phyloP scores from a whole-genome alignment of 1,140 invertebrate species.

The Zaprionus camerounensis region DNA sequence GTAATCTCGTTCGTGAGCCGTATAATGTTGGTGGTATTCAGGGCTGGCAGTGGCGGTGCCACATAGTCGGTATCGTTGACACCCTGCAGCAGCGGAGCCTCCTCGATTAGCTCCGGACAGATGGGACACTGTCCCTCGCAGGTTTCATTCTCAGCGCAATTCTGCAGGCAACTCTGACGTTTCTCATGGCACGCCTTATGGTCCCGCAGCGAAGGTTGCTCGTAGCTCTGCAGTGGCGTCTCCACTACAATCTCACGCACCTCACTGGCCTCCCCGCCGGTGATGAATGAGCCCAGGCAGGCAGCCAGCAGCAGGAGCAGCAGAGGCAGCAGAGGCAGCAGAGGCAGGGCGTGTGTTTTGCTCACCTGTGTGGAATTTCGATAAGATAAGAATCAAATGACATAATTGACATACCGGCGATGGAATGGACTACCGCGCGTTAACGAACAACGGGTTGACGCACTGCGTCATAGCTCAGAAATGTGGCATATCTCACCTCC shows the following conservation, averaged over 20 bases:
- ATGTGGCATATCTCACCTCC: constrained; percentile 27
- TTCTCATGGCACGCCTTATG: constrained; percentile 67
- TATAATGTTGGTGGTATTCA: constrained; percentile 77
- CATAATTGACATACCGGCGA: constrained; percentile 31
- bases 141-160: constrained; percentile 20
- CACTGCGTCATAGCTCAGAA: constrained; percentile 10
- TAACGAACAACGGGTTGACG: not conserved
- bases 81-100: constrained; percentile 71
- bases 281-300: constrained; percentile 1
- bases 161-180: constrained; percentile 47
- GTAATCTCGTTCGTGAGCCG: constrained; percentile 71
- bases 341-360: not conserved
- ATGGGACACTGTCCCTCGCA: constrained; percentile 60
- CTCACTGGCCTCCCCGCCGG: not conserved
- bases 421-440: constrained; percentile 15
- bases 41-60: constrained; percentile 22
- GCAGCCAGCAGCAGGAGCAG: constrained; percentile 30
- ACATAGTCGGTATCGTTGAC: constrained; percentile 65
- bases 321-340: constrained; percentile 19
- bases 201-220: constrained; percentile 65
- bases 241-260: constrained; percentile 62
- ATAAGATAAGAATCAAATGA: constrained; percentile 37
- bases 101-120: constrained; percentile 64
- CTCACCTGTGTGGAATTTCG: constrained; percentile 9
- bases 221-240: constrained; percentile 69